These are phyloP conservation scores for Rhagonycha fulva DNA, from an alignment of 2,888 invertebrate species.

Conservation along the genomic window DNA sequence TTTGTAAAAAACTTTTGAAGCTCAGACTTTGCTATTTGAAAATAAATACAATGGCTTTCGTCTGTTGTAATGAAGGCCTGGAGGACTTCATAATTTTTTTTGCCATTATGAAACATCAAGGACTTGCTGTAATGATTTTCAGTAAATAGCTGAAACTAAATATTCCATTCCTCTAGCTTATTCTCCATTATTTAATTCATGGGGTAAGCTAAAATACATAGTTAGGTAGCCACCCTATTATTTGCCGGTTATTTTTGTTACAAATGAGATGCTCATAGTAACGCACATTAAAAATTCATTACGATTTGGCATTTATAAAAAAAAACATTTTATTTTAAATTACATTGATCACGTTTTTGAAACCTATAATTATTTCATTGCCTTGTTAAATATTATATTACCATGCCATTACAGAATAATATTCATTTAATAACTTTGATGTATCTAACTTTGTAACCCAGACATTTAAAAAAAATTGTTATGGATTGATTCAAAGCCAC, in stretches of 20 bases:
- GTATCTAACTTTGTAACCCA: not conserved
- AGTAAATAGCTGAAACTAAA: not conserved
- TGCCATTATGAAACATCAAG: not conserved
- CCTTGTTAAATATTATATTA: not conserved
- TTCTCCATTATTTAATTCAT: not conserved
- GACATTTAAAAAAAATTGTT: not conserved
- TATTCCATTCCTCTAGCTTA: not conserved
- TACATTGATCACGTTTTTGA: not conserved
- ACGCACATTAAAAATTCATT: not conserved
- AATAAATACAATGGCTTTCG: not conserved
- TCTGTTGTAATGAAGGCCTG: not conserved
- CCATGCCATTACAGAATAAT: not conserved
- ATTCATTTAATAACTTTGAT: not conserved
- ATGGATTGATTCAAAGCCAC: not conserved
- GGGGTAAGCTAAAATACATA: not conserved
- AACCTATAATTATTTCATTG: not conserved
- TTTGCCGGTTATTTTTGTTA: not conserved
- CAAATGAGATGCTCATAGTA: not conserved
- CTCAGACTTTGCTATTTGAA: not conserved
- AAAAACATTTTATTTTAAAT: not conserved
- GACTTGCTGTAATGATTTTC: not conserved
- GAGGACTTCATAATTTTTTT: not conserved
- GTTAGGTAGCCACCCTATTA: not conserved
- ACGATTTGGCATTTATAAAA: not conserved
- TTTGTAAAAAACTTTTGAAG: too few species aligned